Evolutionary conservation across 2,888 invertebrate species (phyloP), one percentile per base, ranked within the genome.

Genomic region (Pteria penguin): DNA sequence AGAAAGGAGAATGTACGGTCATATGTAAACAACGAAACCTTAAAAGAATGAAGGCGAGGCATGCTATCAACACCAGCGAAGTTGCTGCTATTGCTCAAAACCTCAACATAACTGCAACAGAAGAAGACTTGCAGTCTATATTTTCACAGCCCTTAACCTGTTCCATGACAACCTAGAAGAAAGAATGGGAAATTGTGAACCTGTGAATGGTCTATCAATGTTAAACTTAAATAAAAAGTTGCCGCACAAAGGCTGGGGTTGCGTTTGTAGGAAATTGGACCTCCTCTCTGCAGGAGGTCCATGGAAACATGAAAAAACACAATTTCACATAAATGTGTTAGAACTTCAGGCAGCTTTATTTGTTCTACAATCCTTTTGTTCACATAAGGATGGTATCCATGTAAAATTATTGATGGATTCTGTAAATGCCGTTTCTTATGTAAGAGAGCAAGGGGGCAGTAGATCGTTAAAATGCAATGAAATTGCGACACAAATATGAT

Each of bases 381-480:
- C 4, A 5, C 57, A 57, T 22, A 72, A 58, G 52, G n/a, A 72
- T 2, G n/a, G 33, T 36, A 55, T 52, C 5, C 72, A 72, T 66
- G 58, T 72, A 18, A 36, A 57, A 14, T 4, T 72, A 32, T 54
- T 57, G 45, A 72, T 58, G 29, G 72, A 72, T 22, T 31, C 26
- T 33, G 33, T 32, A 1, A 58, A n/a, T 26, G 57, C 58, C 18
- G 52, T 66, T 14, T 11, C 66, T 18, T 72, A 72, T n/a, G 36
- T 72, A 33, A 66, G 60, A 24, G 45, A 65, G 45, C 57, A 58
- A 27, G 72, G 72, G 8, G 72, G 72, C 4, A 66, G 36, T 11
- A 31, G 33, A n/a, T 72, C 72, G 4, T 22, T 32, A 2, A 27
- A 18, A 57, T 72, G 58, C 32, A 72, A 72, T 45, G 22, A 36